Evolutionary conservation across 2,113 vertebrate genomes (phyloP).

Genomic region (Nasalis larvatus): DNA sequence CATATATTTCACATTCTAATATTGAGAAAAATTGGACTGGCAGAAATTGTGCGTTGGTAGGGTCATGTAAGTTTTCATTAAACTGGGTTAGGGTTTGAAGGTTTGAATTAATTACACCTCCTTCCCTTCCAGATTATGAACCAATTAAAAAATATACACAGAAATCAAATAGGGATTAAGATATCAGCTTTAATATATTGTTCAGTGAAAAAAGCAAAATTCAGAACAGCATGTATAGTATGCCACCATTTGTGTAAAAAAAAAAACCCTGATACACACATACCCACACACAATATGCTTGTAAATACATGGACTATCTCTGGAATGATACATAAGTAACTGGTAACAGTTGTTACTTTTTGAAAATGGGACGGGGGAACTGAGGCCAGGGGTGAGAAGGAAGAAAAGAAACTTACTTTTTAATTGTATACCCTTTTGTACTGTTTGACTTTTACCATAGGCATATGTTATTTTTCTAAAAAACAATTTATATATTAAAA

Average conservation of each 20-base stretch:
- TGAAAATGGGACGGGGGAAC: neutral
- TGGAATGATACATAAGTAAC: neutral
- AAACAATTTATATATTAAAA: neutral
- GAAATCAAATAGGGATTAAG: constrained; percentile 15
- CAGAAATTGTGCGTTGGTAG: constrained; percentile 86
- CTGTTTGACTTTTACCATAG: constrained; percentile 15
- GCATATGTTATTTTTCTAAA: neutral
- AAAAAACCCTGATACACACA: neutral
- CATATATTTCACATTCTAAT: constrained; percentile 66
- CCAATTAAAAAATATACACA: constrained; percentile 32
- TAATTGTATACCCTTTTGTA: neutral
- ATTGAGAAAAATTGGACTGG: constrained; percentile 83
- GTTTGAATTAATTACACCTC: neutral
- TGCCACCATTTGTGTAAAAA: neutral
- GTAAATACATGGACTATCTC: neutral
- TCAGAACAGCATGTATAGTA: neutral
- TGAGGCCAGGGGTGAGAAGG: neutral
- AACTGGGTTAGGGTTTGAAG: constrained; percentile 53
- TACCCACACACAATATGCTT: neutral
- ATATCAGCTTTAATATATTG: constrained; percentile 30
- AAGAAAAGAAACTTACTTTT: neutral
- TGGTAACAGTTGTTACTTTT: constrained; percentile 1
- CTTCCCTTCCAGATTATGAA: constrained; percentile 22
- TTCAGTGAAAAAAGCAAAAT: constrained; percentile 24
- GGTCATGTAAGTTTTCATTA: constrained; percentile 84